These are phyloP conservation scores for Sminthurinus aureus DNA, from an alignment of 2,888 invertebrate species.

Conservation along the genomic window DNA sequence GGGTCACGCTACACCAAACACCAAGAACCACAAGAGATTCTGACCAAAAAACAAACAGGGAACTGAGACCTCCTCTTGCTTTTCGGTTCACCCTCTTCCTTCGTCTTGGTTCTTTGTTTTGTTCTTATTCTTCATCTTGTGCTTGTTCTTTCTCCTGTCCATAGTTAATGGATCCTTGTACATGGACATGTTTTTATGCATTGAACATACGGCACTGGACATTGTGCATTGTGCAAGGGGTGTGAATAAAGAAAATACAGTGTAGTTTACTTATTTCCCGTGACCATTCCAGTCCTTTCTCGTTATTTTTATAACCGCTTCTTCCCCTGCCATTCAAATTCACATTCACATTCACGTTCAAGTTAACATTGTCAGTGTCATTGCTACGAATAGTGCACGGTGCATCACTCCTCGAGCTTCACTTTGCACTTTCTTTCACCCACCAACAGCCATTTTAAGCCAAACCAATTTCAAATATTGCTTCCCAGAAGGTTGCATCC, in stretches of 20 bases:
- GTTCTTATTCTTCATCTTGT: conserved; percentile 10
- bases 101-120: conserved; percentile 6
- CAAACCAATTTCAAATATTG: conserved; percentile 42
- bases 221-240: no score
- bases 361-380: neutral
- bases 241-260: neutral
- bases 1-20: conserved; percentile 47
- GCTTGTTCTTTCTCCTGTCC: conserved; percentile 11
- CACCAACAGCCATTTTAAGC: conserved; percentile 34
- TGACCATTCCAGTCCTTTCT: conserved; percentile 38
- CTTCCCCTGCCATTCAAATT: neutral
- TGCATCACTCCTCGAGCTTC: conserved; percentile 36
- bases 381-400: no score
- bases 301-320: conserved; percentile 22
- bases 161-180: conserved; percentile 16
- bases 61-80: conserved; percentile 35
- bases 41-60: neutral
- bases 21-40: conserved; percentile 25
- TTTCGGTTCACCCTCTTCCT: conserved; percentile 16
- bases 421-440: conserved; percentile 34
- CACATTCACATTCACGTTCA: no score
- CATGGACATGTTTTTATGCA: no score
- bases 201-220: no score
- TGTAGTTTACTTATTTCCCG: conserved; percentile 35
- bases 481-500: conserved; percentile 31